Base-by-base conservation (phyloP, 2,797 vertebrate genomes). In the Bufotes viridis region DNA sequence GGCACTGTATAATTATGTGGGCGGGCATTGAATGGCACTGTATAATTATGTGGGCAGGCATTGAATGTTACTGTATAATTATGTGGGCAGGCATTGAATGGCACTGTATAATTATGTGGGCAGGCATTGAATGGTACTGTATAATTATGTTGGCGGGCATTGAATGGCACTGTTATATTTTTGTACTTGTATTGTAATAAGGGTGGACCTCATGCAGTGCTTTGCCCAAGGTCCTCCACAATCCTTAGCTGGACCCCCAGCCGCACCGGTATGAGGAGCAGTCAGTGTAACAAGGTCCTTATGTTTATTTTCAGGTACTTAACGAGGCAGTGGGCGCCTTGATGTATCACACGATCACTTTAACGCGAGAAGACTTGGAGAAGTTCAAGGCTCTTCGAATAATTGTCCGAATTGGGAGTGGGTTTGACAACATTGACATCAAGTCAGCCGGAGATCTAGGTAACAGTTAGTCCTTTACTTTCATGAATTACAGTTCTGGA, bases 271-370 rank as follows among this genome's bases (percentile, higher is more conserved):
- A 65, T 65, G 13, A 11, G 10, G 70, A 49, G 29, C 1, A 2
- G 70, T 74, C 29, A 49, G 20, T 20, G 20, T 74, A 74, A 42
- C 22, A 5, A 11, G 51, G 17, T 75, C 17, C 55, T 22, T 69
- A 0, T 89, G 65, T 72, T 90, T 89, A 3, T 81, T 91, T 91
- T 0, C 93, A 99, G 98, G 98, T 99, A 93, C 95, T 99, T 94
- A 99, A 99, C 63, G 98, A 99, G 94, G 98, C 98, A 0, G 98
- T 99, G 89, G 98, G 97, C 51, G 98, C 98, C 1, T 94, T 99
- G 91, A 99, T 99, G 98, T 99, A 99, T 93, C 98, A 99, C 94
- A 99, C 98, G 88, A 99, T 99, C 94, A 99, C 98, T 26, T 95
- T 99, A 92, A 99, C 98, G 92, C 95, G 97, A 90, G 98, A 99